These are phyloP conservation scores for Amphiprion clarkii DNA, from an alignment of 2,797 vertebrate species.

Conservation along the genomic window DNA sequence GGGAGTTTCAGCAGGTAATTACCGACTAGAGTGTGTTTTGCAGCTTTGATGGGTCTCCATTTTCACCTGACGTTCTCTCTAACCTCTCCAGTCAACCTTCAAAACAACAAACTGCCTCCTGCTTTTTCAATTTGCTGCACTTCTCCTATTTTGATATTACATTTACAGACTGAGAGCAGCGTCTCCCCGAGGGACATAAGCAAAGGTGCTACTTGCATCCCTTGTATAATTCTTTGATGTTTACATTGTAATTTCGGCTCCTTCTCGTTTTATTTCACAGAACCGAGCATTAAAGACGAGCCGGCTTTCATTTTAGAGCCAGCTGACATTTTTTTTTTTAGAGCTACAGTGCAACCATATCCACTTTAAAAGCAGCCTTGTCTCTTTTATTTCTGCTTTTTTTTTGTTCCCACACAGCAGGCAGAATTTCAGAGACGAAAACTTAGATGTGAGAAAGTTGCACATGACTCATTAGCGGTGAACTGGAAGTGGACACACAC, in stretches of 20 bases:
- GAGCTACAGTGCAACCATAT: slow-evolving; percentile 21
- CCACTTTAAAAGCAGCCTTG: slow-evolving; percentile 27
- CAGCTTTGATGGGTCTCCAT: not conserved
- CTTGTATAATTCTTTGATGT: slow-evolving; percentile 33
- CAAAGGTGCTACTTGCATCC: slow-evolving; percentile 15
- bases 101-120: not conserved
- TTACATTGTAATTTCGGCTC: slow-evolving; percentile 45
- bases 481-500: not conserved
- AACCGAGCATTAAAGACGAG: slow-evolving; percentile 35
- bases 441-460: slow-evolving; percentile 16
- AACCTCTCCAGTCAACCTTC: not conserved
- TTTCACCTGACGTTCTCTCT: not conserved
- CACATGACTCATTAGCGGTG: slow-evolving; percentile 16
- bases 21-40: not conserved
- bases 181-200: slow-evolving; percentile 6
- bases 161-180: not conserved
- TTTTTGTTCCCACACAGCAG: slow-evolving; percentile 18
- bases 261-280: slow-evolving; percentile 41
- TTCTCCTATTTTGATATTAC: not conserved
- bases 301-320: slow-evolving; percentile 21
- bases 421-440: slow-evolving; percentile 15
- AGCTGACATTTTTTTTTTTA: slow-evolving; percentile 20
- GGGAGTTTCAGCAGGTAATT: too few species aligned
- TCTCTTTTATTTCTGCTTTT: not conserved
- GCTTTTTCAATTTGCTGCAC: not conserved